Evolutionary conservation across 92 coral and sea anemone species (phyloP).

Genomic region (Ricordea florida): DNA sequence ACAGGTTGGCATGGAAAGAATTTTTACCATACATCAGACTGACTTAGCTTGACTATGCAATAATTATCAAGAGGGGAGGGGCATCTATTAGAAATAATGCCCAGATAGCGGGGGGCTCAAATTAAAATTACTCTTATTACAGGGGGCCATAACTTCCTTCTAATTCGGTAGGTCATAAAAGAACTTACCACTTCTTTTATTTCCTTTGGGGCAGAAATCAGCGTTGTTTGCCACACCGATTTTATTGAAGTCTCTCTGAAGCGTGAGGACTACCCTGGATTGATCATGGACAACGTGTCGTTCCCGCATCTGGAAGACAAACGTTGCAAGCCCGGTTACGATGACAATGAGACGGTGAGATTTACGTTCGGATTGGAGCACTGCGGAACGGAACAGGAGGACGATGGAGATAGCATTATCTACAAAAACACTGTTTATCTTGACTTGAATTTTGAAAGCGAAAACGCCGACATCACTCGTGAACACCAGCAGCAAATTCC

Average conservation of each 20-base stretch:
- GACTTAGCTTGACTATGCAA: too few relatives aligned
- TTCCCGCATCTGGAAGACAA: slow-evolving; percentile 51
- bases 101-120: too few relatives aligned
- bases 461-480: slow-evolving; percentile 51
- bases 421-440: slow-evolving; percentile 51
- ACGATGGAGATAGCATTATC: slow-evolving; percentile 43
- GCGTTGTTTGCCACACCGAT: slow-evolving; percentile 23
- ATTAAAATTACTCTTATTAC: too few relatives aligned
- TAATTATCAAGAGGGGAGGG: too few relatives aligned
- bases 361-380: slow-evolving; percentile 55
- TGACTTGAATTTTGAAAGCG: not conserved
- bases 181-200: not conserved
- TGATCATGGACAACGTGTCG: slow-evolving; percentile 33
- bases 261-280: slow-evolving; percentile 14
- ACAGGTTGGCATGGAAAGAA: too few relatives aligned
- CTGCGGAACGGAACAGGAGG: slow-evolving; percentile 46
- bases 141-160: too few relatives aligned
- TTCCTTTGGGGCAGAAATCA: not conserved
- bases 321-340: slow-evolving; percentile 33
- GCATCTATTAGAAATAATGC: too few relatives aligned
- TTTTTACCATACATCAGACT: too few relatives aligned
- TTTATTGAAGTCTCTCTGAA: slow-evolving; percentile 56
- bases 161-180: too few relatives aligned
- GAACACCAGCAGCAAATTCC: slow-evolving; percentile 60
- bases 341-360: slow-evolving; percentile 33